Base-by-base conservation (phyloP, 2,888 invertebrate species). In the Chrysodeixis includens region DNA sequence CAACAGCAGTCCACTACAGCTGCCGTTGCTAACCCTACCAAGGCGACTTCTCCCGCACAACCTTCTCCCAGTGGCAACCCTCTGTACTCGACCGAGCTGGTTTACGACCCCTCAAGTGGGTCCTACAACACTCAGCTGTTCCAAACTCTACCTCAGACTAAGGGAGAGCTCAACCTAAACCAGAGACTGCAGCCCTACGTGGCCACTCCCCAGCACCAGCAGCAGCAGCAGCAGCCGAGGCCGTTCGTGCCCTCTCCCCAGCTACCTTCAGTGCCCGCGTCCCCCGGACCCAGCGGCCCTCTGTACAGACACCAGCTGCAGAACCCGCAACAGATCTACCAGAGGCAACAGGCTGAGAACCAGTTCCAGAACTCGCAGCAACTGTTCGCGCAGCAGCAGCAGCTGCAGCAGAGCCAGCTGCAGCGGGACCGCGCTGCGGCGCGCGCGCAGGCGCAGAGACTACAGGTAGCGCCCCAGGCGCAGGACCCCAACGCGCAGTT, bases 41-140 rank as follows among this genome's bases (percentile, higher is more conserved):
- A 93, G 78, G 82, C 91, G 46, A 91, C 90, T 55, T 90, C 86
- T 52, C 51, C 71, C 12, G 67, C 68, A 0, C 84, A 91, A 18
- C 86, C 91, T 30, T 90, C 95, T 51, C 92, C 93, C 0, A 95
- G 95, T 35, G 94, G 95, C 60, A 96, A 96, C 78, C 97, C 97
- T 66, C 95, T 97, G 62, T 98, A 97, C 90, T 97, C 97, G 57
- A 97, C 97, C 22, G 97, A 97, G 85, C 92, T 98, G 32, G 96
- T 97, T 0, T 98, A 96, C 88, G 97, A 98, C 89, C 97, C 97
- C 20, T 88, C 96, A 35, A 96, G 97, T 78, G 97, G 97, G 56
- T 96, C 97, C 83, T 98, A 98, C 95, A 97, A 97, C 85, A 97
- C 97, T 30, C 97, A 97, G 79, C 93, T 97, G 51, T 97, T 96